Percentiles rank a stretch among this genome's conserved stretches.
Evolutionary conservation across 2,888 invertebrate genomes (phyloP).

Genomic region (Colletes collaris): DNA sequence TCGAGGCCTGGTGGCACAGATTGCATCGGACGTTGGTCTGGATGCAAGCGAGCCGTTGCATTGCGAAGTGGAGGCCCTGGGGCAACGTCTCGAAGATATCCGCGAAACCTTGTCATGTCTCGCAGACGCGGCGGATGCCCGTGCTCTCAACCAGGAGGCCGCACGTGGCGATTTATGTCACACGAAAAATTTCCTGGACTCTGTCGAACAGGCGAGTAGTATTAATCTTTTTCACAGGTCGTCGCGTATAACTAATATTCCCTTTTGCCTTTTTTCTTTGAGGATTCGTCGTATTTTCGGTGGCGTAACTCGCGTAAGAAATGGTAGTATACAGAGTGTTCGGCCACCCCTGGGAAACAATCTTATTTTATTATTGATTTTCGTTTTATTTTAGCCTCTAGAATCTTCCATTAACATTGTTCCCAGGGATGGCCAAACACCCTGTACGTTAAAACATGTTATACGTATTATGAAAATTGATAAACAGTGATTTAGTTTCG

Average conservation of each 20-base stretch:
- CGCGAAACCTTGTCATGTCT: conserved; percentile 89
- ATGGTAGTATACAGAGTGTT: too few relatives aligned
- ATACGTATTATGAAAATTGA: background rate
- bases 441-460: too few relatives aligned
- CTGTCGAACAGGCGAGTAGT: conserved; percentile 89
- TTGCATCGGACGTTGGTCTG: conserved; percentile 91
- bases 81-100: conserved; percentile 89
- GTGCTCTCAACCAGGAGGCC: conserved; percentile 85
- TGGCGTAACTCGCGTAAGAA: background rate
- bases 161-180: conserved; percentile 85
- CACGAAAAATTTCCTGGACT: conserved; percentile 87
- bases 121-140: conserved; percentile 90
- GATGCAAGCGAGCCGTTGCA: conserved; percentile 89
- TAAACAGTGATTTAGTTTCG: background rate
- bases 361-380: too few relatives aligned
- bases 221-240: conserved; percentile 19
- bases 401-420: too few relatives aligned
- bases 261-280: background rate
- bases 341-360: too few relatives aligned
- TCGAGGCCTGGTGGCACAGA: conserved; percentile 89
- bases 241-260: background rate
- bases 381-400: too few relatives aligned
- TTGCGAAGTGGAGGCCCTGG: conserved; percentile 91
- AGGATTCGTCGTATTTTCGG: too few relatives aligned
- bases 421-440: too few relatives aligned